Percentiles rank a stretch among this genome's conserved stretches.
Conservation (phyloP, 2,888 invertebrate genomes). For the Clusia tigrina region DNA sequence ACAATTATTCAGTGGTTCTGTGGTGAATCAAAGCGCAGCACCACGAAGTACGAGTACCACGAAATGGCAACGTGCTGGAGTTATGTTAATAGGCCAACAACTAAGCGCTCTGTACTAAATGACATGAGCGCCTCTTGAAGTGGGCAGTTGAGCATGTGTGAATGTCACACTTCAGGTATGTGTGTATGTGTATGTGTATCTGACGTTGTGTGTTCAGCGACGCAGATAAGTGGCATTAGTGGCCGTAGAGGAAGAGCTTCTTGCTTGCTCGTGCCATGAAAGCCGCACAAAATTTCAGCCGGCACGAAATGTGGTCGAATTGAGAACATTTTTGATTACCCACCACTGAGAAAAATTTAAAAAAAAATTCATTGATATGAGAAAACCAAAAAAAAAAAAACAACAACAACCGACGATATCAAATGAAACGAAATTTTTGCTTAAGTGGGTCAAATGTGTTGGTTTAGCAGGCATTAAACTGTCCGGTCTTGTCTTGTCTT, state of each 20-base stretch:
- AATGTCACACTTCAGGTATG: background rate
- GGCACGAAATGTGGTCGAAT: conserved; percentile 7
- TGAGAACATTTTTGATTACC: background rate
- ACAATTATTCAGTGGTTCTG: no score
- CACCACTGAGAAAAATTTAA: no score
- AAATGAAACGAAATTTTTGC: background rate
- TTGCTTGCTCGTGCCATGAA: background rate
- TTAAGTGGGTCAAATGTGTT: conserved; percentile 3
- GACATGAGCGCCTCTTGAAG: background rate
- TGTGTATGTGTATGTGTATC: background rate
- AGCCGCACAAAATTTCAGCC: background rate
- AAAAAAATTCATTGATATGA: no score
- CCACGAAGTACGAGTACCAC: background rate
- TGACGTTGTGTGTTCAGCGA: background rate
- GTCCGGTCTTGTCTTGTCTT: background rate
- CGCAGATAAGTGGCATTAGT: background rate
- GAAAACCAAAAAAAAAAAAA: background rate
- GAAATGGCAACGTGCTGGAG: no score
- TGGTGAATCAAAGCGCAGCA: no score
- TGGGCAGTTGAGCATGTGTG: background rate
- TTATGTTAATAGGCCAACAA: no score
- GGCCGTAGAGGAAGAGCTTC: conserved; percentile 5
- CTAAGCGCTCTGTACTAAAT: no score
- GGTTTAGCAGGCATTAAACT: background rate
- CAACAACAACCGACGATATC: background rate